Evolutionary conservation across 2,797 vertebrate genomes (phyloP), one percentile per base, ranked within the genome.

Genomic region (Pipistrellus nathusii): DNA sequence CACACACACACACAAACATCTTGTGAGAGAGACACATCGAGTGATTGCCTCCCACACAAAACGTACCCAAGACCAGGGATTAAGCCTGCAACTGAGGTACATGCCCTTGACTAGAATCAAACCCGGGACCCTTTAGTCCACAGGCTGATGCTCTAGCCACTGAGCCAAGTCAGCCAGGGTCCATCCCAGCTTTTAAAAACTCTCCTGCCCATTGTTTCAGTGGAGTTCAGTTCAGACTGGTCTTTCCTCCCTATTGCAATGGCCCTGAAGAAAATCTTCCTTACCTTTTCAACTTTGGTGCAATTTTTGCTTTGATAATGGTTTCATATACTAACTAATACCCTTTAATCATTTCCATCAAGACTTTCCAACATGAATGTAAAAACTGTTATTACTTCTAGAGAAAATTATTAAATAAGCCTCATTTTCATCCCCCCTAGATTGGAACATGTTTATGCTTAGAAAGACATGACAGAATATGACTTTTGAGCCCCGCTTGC

Each of bases 361-460:
- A 55, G 68, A 73, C 23, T 92, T 20, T 68, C 38, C 13, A 46
- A 15, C 35, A 46, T 71, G 41, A 78, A 76, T 62, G 14, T 80
- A 76, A 44, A 44, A 44, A 32, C 11, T 68, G 38, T 32, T 76
- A 48, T 27, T 18, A 76, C 59, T 76, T 96, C 88, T 69, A 87
- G 68, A 64, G 51, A 88, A 93, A 82, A 82, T 73, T 64, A 78
- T 51, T 71, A 77, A 73, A 57, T 83, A 85, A 46, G 21, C 82
- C 27, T 77, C 69, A 38, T 76, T 93, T 93, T 96, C 59, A 71
- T 71, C 46, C 12, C 21, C 11, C 32, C 35, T 77, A 55, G 72
- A 62, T 51, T 44, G 18, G 57, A 59, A 80, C 44, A 46, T 51
- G n/a, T 20, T 76, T 71, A 41, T 46, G 11, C 44, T 86, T 76